phyloP scores from a whole-genome alignment of 2,888 invertebrate species.

The Stomorhina lunata region DNA sequence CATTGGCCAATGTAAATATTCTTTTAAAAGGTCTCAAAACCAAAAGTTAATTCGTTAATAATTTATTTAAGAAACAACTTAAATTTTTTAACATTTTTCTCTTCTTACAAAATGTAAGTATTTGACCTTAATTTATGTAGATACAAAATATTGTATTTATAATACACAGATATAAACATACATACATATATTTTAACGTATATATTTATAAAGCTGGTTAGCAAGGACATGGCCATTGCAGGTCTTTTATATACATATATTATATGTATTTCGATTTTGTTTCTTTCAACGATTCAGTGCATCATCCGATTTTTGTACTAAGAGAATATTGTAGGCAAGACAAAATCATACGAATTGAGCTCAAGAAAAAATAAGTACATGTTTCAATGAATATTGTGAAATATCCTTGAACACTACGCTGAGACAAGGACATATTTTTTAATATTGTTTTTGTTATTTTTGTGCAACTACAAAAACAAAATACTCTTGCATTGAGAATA shows the following conservation, averaged over 20 bases:
- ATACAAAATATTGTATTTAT: neutral
- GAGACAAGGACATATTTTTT: constrained; percentile 69
- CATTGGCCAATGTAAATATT: neutral
- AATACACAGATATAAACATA: too few species aligned
- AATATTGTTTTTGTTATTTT: too few species aligned
- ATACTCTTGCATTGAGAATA: constrained; percentile 23
- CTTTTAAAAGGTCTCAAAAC: neutral
- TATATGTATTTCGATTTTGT: neutral
- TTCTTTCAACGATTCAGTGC: neutral
- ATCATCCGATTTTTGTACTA: neutral
- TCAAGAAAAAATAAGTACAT: neutral
- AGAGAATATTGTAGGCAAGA: neutral
- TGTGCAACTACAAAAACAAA: constrained; percentile 31
- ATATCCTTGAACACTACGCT: neutral
- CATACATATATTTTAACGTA: too few species aligned
- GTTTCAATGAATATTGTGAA: neutral
- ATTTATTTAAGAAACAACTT: constrained; percentile 1
- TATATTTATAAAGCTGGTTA: neutral
- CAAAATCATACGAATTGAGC: neutral
- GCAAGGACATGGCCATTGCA: neutral
- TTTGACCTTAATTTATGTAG: neutral
- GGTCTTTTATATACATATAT: neutral
- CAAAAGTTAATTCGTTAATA: neutral
- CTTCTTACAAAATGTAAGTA: too few species aligned
- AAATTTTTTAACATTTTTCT: neutral